A percentile compares a stretch with the other conserved stretches of the same genome.
These are phyloP conservation scores for Gallinago media DNA, from an alignment of 2,113 vertebrate genomes.

Conservation along the genomic window DNA sequence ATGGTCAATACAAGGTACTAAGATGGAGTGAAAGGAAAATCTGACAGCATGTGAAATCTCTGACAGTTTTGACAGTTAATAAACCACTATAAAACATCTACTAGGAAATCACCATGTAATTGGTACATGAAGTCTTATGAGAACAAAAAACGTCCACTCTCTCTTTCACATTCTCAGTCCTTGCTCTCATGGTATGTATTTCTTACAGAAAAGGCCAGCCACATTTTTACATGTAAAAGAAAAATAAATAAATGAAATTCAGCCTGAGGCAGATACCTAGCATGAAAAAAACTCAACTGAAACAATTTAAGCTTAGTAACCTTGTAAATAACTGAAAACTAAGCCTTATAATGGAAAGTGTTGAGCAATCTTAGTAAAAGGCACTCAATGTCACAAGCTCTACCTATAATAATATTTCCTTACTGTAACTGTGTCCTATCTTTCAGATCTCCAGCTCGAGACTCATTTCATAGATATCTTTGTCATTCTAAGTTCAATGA, in stretches of 20 bases:
- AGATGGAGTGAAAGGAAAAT: background rate
- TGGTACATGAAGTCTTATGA: background rate
- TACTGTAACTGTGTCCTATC: background rate
- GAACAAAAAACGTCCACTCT: background rate
- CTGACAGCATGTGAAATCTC: background rate
- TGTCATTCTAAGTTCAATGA: conserved; percentile 29
- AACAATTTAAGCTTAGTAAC: background rate
- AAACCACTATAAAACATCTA: background rate
- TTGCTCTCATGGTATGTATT: background rate
- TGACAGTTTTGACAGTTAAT: background rate
- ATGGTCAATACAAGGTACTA: background rate
- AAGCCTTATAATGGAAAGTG: background rate
- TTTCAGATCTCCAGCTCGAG: background rate
- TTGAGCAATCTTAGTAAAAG: background rate
- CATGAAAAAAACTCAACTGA: background rate
- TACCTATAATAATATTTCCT: background rate
- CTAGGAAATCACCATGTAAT: background rate
- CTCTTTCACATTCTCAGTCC: background rate
- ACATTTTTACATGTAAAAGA: background rate
- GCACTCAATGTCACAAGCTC: background rate
- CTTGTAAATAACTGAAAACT: conserved; percentile 5
- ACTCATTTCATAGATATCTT: background rate
- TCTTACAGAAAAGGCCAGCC: background rate
- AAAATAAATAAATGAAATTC: background rate
- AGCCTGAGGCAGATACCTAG: background rate